These are phyloP conservation scores for Globodera rostochiensis DNA, from an alignment of 1,140 invertebrate genomes.

Conservation along the genomic window DNA sequence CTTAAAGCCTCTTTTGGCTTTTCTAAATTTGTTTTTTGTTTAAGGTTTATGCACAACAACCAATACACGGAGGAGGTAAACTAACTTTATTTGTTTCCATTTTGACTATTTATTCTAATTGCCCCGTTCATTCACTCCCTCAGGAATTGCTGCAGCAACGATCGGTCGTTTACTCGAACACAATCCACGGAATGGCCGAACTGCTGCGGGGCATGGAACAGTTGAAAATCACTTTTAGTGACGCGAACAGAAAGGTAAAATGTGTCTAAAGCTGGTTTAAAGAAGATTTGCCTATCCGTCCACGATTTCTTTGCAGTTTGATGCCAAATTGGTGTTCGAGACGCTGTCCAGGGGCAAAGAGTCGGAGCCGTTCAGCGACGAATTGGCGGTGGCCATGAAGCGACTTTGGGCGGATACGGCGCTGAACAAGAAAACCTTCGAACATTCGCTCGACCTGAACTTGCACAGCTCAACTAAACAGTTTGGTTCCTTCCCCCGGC, in stretches of 20 bases:
- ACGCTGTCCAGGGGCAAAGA: constrained; percentile 99
- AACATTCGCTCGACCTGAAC: constrained; percentile 97
- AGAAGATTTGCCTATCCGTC: neutral
- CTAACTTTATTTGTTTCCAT: neutral
- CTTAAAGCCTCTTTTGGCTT: neutral
- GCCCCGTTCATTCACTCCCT: neutral
- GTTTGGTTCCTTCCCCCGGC: constrained; percentile 72
- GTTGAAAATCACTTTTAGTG: constrained; percentile 15
- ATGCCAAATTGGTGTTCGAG: constrained; percentile 98
- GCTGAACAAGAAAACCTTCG: constrained; percentile 98
- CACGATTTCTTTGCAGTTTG: constrained; percentile 74
- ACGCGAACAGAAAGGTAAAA: constrained; percentile 26
- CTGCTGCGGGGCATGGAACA: constrained; percentile 27
- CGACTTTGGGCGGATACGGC: constrained; percentile 88
- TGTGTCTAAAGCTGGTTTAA: neutral
- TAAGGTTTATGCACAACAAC: constrained; percentile 28
- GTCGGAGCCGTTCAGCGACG: constrained; percentile 97
- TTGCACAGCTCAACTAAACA: constrained; percentile 99
- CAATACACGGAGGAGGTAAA: constrained; percentile 22
- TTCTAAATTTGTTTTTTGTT: constrained; percentile 8
- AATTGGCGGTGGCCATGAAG: constrained; percentile 84
- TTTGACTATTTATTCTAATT: neutral
- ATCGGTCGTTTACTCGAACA: constrained; percentile 44
- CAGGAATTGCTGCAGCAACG: constrained; percentile 34
- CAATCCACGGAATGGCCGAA: constrained; percentile 35